Evolutionary conservation across 2,113 vertebrate genomes (phyloP).

Genomic region (Panthera uncia): DNA sequence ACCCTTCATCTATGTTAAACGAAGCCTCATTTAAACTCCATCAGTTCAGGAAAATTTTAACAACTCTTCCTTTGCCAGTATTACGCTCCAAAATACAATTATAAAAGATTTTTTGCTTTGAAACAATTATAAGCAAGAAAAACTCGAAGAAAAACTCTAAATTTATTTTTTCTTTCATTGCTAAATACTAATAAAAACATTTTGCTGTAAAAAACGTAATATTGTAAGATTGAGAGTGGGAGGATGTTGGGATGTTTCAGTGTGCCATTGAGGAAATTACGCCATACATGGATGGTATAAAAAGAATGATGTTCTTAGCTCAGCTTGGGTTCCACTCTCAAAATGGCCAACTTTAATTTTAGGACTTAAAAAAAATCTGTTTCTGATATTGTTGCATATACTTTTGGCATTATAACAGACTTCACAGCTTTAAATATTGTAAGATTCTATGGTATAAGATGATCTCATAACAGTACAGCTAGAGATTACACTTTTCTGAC

Average conservation of each 20-base stretch:
- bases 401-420: neutral
- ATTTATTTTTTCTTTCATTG: neutral
- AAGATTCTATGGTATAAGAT: neutral
- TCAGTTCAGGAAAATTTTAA: neutral
- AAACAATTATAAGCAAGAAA: neutral
- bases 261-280: neutral
- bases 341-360: neutral
- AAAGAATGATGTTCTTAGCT: neutral
- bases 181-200: neutral
- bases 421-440: neutral
- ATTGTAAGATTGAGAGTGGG: neutral
- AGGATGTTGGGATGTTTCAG: neutral
- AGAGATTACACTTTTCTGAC: neutral
- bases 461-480: neutral
- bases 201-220: neutral
- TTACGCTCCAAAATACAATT: neutral
- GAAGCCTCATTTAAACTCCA: neutral
- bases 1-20: neutral
- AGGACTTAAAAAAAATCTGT: neutral
- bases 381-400: neutral
- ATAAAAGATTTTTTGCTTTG: neutral
- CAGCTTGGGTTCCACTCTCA: neutral
- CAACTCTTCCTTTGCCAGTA: neutral
- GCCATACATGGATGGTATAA: neutral
- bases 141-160: neutral